phyloP scores from a whole-genome alignment of 92 coral and sea anemone genomes.

The Actinernus sp. region DNA sequence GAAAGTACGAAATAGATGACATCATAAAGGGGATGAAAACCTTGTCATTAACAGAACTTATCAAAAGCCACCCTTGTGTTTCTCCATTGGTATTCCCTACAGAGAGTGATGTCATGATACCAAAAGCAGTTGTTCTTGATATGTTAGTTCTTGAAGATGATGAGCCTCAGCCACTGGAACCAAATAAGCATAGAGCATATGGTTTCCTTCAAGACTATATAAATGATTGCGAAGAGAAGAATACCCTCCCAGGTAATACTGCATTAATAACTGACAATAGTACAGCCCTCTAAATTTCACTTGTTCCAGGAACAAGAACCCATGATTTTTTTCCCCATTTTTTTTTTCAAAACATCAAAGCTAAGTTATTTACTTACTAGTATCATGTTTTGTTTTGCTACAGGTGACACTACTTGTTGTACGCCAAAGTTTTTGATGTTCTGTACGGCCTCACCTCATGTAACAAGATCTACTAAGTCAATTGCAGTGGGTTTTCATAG shows the following conservation, averaged over 20 bases:
- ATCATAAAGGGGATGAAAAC: neutral
- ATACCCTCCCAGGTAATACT: slow-evolving; percentile 21
- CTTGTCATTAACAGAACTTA: neutral
- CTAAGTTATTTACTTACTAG: too few species aligned
- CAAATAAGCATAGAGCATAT: slow-evolving; percentile 17
- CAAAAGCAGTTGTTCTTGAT: slow-evolving; percentile 7
- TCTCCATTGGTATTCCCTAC: slow-evolving; percentile 6
- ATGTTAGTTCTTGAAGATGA: slow-evolving; percentile 3
- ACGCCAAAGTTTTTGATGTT: too few species aligned
- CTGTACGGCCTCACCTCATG: too few species aligned
- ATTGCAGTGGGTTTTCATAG: too few species aligned
- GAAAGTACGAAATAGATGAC: neutral
- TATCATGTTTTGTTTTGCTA: too few species aligned
- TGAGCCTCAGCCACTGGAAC: slow-evolving; percentile 5
- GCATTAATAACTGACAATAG: too few species aligned
- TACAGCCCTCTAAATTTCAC: too few species aligned
- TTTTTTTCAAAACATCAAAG: too few species aligned
- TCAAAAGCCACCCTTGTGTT: slow-evolving; percentile 2
- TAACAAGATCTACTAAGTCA: too few species aligned
- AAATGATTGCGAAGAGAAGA: slow-evolving; percentile 11
- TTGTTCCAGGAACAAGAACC: too few species aligned
- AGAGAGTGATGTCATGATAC: slow-evolving; percentile 1
- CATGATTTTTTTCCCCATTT: too few species aligned
- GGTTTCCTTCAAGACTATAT: slow-evolving; percentile 16
- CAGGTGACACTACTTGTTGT: too few species aligned